phyloP scores from a whole-genome alignment of 1,140 invertebrate species.

The Carcinoscorpius rotundicauda region DNA sequence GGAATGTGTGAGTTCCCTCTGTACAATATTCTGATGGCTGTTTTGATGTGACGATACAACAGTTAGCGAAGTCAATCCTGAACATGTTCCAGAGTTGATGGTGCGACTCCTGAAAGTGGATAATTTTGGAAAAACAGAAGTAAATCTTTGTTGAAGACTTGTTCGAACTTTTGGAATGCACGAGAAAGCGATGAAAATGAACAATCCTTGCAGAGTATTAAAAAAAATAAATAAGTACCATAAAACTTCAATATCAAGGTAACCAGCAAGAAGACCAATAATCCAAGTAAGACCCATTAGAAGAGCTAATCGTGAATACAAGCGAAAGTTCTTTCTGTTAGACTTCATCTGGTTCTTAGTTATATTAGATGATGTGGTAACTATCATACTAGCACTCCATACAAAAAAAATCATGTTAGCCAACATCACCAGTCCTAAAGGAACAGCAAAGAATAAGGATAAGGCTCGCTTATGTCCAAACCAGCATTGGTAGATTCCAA shows the following conservation, averaged over 20 bases:
- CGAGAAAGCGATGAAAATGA: constrained; percentile 46
- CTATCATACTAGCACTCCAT: constrained; percentile 37
- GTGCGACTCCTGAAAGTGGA: no score
- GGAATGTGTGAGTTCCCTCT: no score
- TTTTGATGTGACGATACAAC: no score
- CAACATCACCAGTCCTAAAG: constrained; percentile 37
- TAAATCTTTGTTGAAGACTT: no score
- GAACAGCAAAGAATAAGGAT: constrained; percentile 41
- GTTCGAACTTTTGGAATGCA: constrained; percentile 23
- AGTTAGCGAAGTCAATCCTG: no score
- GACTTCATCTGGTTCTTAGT: constrained; percentile 14
- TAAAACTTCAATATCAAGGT: constrained; percentile 22
- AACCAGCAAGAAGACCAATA: constrained; percentile 36
- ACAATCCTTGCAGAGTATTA: constrained; percentile 45
- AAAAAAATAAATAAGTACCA: constrained; percentile 42
- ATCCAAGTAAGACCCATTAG: constrained; percentile 41
- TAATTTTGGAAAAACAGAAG: no score
- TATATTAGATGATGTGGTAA: constrained; percentile 30
- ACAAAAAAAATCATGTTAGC: constrained; percentile 41
- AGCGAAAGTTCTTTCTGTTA: constrained; percentile 35
- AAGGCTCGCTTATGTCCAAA: constrained; percentile 40
- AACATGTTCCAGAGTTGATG: no score
- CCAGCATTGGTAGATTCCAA: constrained; percentile 41
- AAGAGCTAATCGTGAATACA: constrained; percentile 46
- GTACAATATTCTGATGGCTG: no score